Evolutionary conservation across 2,113 vertebrate genomes (phyloP), one percentile per base, ranked within the genome.

Genomic region (Bucco capensis): DNA sequence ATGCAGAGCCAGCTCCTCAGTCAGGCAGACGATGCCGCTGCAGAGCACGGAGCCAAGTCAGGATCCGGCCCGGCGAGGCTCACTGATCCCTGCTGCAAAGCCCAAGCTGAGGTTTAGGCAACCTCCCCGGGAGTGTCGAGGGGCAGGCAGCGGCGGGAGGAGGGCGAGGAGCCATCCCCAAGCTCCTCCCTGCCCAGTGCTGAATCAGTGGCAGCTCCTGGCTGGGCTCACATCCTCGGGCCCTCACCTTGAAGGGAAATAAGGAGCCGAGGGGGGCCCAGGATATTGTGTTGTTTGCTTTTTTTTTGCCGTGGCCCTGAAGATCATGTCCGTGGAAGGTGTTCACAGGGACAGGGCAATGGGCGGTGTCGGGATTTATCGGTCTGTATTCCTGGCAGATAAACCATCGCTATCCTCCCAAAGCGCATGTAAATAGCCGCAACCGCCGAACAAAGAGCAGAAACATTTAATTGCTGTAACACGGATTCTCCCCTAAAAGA

Each of bases 361-460:
- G 72, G 65, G 78, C 72, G 46, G 14, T 75, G 92, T 93, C 19
- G 53, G 73, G 84, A 44, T 95, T 94, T 91, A 88, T 65, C 70
- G n/a, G 53, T 86, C 64, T 79, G 17, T 53, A 21, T 53, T 90
- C 79, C 72, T 83, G 93, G 84, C 89, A 71, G 91, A 81, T 66
- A 83, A 83, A 79, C 71, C 73, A 31, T 47, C 78, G 91, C 60
- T 89, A 86, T 83, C 64, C 83, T 90, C 76, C 47, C 51, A 88
- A 93, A 92, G 88, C n/a, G 31, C 77, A 35, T 65, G 40, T 67
- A 82, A 96, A 93, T 27, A 83, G 61, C 77, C 46, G 40, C 64
- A 15, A 15, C 38, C 19, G 61, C 75, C 2, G 73, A 96, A 96
- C 94, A 96, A 96, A 96, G 93, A 67, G n/a, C 64, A 92, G 91